phyloP scores from a whole-genome alignment of 1,140 invertebrate genomes.

The Bombus confusus region DNA sequence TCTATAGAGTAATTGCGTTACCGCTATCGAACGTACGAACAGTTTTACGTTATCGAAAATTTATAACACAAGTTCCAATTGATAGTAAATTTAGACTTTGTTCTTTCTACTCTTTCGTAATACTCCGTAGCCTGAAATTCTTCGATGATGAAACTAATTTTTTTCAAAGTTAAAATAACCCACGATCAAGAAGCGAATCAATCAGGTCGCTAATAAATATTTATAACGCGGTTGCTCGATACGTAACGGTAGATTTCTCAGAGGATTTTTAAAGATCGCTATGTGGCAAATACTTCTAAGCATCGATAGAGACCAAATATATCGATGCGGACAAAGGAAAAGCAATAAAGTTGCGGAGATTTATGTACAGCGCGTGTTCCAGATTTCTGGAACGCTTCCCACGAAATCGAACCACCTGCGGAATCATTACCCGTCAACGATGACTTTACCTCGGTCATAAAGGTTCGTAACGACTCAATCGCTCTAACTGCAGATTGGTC shows the following conservation, averaged over 20 bases:
- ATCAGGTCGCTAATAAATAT: neutral
- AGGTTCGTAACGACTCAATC: neutral
- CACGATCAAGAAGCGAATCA: neutral
- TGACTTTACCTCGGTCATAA: neutral
- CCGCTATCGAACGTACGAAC: neutral
- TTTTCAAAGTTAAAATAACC: neutral
- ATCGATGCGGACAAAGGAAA: neutral
- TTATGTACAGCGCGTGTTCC: no score
- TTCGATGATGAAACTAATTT: no score
- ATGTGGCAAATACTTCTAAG: neutral
- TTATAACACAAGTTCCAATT: neutral
- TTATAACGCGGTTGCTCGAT: neutral
- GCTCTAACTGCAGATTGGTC: neutral
- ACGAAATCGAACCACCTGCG: neutral
- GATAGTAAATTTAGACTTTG: neutral
- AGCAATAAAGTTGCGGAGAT: neutral
- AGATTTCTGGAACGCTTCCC: neutral
- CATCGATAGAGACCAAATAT: neutral
- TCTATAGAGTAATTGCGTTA: neutral
- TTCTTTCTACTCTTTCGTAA: no score
- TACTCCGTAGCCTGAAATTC: no score
- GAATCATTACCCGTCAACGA: neutral
- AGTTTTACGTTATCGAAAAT: neutral
- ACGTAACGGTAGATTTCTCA: neutral
- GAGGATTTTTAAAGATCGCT: neutral